Evolutionary conservation across 2,888 invertebrate species (phyloP), one percentile per base, ranked within the genome.

Genomic region (Scaptomyza caliginosa): DNA sequence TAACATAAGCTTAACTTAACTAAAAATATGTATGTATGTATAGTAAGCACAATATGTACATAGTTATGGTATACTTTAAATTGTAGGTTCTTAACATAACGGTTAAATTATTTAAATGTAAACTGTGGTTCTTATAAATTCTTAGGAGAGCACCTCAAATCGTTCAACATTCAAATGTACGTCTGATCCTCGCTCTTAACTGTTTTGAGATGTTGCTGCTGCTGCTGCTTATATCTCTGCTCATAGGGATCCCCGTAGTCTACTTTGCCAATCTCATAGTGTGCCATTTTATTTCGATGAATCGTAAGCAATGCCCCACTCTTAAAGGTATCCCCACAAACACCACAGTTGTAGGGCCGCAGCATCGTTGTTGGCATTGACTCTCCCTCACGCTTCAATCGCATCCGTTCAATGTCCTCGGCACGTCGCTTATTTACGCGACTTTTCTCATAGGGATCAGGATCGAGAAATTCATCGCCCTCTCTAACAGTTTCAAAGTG

Each of bases 401-500:
- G 69, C 74, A 80, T 72, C 0, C 72, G 63, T 21, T 72, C 77
- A 21, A 80, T 83, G 21, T 77, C 80, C 40, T 77, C 64, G 6
- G 80, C 73, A 0, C 76, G 68, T 2, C 84, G 69, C 34, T 71
- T 68, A 23, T 75, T 84, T 0, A 90, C 89, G 1, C 90, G 80
- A 42, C 87, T 81, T 26, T 88, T 90, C n/a, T 84, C 85, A 56
- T 89, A 90, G 0, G 89, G 89, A 73, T 90, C 90, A 0, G 62
- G 38, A 16, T 84, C 77, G 3, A 63, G 66, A 10, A 74, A 76
- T 11, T 54, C 57, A 1, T 42, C 16, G 10, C 48, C 59, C 3
- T 45, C 34, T 4, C 10, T 28, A 0, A 3, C 42, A 0, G 39
- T 28, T 24, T 60, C 62, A 8, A 71, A 93, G 86, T 95, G 95